A percentile compares a stretch with the other conserved stretches of the same genome.
Conservation (phyloP, 2,113 vertebrate species). For the Ophiodon elongatus region DNA sequence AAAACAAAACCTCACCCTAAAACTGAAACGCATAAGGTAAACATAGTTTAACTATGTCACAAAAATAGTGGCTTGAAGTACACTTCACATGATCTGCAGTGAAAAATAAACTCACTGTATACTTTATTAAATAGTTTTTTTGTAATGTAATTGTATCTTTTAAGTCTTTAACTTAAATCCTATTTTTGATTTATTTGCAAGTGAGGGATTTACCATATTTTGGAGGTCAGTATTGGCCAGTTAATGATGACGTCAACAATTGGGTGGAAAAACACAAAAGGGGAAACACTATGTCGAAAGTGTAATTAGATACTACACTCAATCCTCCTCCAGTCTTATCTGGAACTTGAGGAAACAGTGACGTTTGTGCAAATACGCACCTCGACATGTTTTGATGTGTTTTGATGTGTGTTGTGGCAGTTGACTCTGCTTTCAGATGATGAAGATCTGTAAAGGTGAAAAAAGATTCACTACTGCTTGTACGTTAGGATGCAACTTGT, state of each 20-base stretch:
- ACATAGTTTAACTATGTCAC: neutral
- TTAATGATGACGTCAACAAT: neutral
- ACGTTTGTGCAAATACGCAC: neutral
- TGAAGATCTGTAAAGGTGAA: neutral
- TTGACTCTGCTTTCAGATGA: neutral
- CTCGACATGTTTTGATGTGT: neutral
- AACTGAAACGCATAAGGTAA: neutral
- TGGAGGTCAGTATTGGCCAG: neutral
- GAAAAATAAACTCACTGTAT: no score
- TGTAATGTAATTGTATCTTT: neutral
- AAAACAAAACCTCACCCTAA: neutral
- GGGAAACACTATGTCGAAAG: neutral
- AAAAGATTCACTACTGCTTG: no score
- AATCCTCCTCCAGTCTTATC: neutral
- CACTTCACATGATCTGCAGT: neutral
- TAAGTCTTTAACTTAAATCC: no score
- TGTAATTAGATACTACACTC: neutral
- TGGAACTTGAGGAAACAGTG: slow-evolving; percentile 8
- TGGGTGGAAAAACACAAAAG: neutral
- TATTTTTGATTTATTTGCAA: no score
- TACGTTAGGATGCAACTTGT: neutral
- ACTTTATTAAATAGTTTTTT: no score
- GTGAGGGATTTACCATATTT: neutral
- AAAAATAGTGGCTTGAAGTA: neutral
- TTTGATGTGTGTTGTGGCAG: no score